phyloP scores from a whole-genome alignment of 2,888 invertebrate species.

The Pristionchus fissidentatus region DNA sequence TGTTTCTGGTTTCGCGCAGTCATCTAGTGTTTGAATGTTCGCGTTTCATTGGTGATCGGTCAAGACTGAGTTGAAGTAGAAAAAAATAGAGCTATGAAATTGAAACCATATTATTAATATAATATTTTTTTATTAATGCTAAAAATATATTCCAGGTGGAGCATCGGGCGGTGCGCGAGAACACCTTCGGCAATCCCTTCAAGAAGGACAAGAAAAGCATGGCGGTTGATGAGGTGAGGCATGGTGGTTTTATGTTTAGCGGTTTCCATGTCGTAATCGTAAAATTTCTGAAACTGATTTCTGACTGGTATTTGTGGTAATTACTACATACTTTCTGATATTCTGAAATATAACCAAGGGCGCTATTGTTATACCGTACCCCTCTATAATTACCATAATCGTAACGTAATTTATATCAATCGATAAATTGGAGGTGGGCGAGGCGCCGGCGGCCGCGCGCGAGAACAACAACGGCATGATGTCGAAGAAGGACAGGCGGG shows the following conservation, averaged over 20 bases:
- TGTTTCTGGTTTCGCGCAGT: too few relatives aligned
- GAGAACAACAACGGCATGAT: neutral
- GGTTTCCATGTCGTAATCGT: too few relatives aligned
- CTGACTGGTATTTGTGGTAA: too few relatives aligned
- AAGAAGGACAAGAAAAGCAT: conserved; percentile 89
- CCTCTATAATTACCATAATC: too few relatives aligned
- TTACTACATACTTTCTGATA: too few relatives aligned
- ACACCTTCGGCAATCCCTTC: conserved; percentile 99
- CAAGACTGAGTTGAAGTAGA: neutral
- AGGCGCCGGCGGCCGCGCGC: conserved; percentile 41
- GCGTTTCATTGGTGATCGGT: neutral
- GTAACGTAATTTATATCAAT: neutral
- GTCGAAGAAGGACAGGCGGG: conserved; percentile 46
- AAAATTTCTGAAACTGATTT: too few relatives aligned
- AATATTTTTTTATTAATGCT: neutral
- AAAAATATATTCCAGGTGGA: conserved; percentile 89
- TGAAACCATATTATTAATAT: neutral
- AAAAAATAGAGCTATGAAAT: neutral
- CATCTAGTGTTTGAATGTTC: too few relatives aligned
- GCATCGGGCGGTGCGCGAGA: conserved; percentile 92
- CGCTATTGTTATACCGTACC: too few relatives aligned
- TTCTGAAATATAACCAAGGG: too few relatives aligned
- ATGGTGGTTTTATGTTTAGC: too few relatives aligned
- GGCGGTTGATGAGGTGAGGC: conserved; percentile 69
- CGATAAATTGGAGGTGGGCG: conserved; percentile 22